Conservation (phyloP, 1,140 invertebrate species). For the Lutraria rhynchaena region DNA sequence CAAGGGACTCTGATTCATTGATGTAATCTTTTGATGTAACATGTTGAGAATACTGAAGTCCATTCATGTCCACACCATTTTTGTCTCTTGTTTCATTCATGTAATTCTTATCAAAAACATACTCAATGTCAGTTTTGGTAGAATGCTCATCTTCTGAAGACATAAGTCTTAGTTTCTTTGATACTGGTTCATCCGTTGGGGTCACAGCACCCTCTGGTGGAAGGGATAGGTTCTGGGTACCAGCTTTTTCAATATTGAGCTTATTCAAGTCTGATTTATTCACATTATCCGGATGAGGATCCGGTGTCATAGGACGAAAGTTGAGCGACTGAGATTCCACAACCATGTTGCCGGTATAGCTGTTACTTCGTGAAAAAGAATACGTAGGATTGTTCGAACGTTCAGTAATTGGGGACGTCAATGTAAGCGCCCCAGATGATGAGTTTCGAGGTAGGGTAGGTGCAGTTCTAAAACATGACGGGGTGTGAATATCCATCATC, state of each 20-base stretch:
- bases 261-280: constrained; percentile 48
- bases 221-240: constrained; percentile 32
- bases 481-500: constrained; percentile 59
- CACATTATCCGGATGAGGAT: constrained; percentile 57
- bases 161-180: constrained; percentile 35
- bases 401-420: constrained; percentile 20
- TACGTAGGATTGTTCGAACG: constrained; percentile 29
- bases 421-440: constrained; percentile 17
- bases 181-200: constrained; percentile 62
- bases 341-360: constrained; percentile 57
- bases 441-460: constrained; percentile 49
- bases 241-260: constrained; percentile 5
- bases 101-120: constrained; percentile 52
- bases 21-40: background rate
- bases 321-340: constrained; percentile 56
- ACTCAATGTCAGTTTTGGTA: constrained; percentile 62
- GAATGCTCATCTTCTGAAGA: constrained; percentile 36
- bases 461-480: constrained; percentile 54
- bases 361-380: constrained; percentile 48
- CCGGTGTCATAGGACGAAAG: constrained; percentile 59
- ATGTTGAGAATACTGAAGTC: constrained; percentile 23
- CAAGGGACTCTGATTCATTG: constrained; percentile 14
- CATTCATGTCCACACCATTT: constrained; percentile 46
- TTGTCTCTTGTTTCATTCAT: constrained; percentile 30
- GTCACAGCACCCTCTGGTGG: constrained; percentile 68